Percentiles rank a stretch among this genome's conserved stretches.
phyloP scores from a whole-genome alignment of 2,797 vertebrate genomes.

The Aratinga solstitialis region DNA sequence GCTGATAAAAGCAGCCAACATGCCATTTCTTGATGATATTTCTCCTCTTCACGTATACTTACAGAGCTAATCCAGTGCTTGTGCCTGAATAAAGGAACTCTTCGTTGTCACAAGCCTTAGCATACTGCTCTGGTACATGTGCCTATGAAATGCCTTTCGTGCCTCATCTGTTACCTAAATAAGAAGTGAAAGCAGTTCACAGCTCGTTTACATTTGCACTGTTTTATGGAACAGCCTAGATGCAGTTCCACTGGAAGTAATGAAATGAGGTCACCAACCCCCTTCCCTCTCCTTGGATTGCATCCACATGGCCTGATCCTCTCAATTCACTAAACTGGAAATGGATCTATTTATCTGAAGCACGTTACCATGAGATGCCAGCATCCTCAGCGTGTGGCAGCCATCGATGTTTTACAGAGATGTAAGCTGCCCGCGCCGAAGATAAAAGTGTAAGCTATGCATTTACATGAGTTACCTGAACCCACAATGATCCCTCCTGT shows the following conservation, averaged over 20 bases:
- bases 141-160: slow-evolving; percentile 78
- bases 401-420: not conserved
- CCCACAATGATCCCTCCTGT: not conserved
- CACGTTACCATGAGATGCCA: not conserved
- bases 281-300: slow-evolving; percentile 59
- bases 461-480: slow-evolving; percentile 19
- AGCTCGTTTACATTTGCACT: slow-evolving; percentile 76
- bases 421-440: fast-evolving
- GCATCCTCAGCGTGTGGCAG: not conserved
- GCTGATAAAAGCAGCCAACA: not conserved
- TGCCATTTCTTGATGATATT: not conserved
- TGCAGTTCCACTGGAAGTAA: slow-evolving; percentile 61
- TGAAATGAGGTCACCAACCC: slow-evolving; percentile 70
- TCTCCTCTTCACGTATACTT: not conserved
- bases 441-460: not conserved
- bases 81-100: slow-evolving; percentile 51
- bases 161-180: slow-evolving; percentile 80
- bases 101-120: slow-evolving; percentile 55
- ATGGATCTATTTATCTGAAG: slow-evolving; percentile 10
- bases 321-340: slow-evolving; percentile 34
- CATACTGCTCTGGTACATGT: slow-evolving; percentile 43
- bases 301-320: not conserved
- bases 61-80: slow-evolving; percentile 46
- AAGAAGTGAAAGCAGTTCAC: slow-evolving; percentile 80
- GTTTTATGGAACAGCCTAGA: slow-evolving; percentile 68